These are phyloP conservation scores for Caenorhabditis tropicalis DNA, from an alignment of 1,140 invertebrate species.

Conservation along the genomic window DNA sequence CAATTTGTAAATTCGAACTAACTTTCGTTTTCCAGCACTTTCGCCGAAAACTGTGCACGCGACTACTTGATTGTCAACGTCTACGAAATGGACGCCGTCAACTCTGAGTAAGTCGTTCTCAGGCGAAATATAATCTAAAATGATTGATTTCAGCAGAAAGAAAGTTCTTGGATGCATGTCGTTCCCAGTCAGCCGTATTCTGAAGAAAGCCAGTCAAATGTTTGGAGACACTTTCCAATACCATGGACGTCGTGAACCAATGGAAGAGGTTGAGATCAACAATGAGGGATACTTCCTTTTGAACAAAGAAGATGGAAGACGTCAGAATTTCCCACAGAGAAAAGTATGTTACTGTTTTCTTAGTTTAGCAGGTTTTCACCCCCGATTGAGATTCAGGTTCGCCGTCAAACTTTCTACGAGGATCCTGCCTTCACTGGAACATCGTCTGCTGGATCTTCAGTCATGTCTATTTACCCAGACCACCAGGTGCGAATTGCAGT, in stretches of 20 bases:
- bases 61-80: neutral
- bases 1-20: neutral
- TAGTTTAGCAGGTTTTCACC: neutral
- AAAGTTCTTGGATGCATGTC: slow-evolving; percentile 46
- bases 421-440: slow-evolving; percentile 33
- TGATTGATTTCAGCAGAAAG: slow-evolving; percentile 16
- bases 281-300: slow-evolving; percentile 43
- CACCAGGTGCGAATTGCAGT: neutral
- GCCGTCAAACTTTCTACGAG: slow-evolving; percentile 36
- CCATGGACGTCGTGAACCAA: neutral
- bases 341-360: neutral
- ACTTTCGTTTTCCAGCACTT: neutral
- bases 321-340: slow-evolving; percentile 39
- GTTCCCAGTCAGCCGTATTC: slow-evolving; percentile 31
- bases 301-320: slow-evolving; percentile 11
- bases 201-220: slow-evolving; percentile 16
- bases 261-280: slow-evolving; percentile 26
- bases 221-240: neutral
- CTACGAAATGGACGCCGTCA: neutral
- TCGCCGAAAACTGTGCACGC: slow-evolving; percentile 7
- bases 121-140: too few species aligned
- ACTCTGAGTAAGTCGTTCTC: neutral
- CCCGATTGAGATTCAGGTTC: slow-evolving; percentile 12
- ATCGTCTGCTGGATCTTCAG: slow-evolving; percentile 12
- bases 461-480: neutral